A percentile compares a stretch with the other conserved stretches of the same genome.
Conservation (phyloP, 1,140 invertebrate species). For the Caenorhabditis tropicalis region DNA sequence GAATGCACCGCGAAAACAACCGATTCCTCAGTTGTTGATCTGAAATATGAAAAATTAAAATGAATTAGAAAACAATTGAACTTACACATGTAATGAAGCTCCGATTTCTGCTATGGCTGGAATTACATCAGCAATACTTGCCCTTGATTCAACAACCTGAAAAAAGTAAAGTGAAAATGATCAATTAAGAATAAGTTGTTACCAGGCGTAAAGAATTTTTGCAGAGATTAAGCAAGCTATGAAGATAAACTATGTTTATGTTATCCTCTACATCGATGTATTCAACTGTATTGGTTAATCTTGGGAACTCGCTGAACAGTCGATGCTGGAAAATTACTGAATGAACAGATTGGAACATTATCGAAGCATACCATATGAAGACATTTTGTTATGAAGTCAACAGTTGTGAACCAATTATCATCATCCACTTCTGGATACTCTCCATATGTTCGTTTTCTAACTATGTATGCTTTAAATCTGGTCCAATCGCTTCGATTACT, state of each 20-base stretch:
- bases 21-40: background rate
- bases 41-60: background rate
- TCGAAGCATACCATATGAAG: background rate
- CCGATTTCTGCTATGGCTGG: background rate
- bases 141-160: background rate
- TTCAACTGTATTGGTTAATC: background rate
- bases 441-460: background rate
- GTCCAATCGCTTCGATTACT: background rate
- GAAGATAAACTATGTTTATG: background rate
- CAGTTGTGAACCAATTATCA: background rate
- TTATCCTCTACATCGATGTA: background rate
- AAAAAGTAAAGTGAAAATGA: background rate
- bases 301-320: background rate
- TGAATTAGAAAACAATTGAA: background rate
- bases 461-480: background rate
- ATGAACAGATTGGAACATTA: background rate
- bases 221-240: background rate
- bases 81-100: background rate
- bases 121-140: background rate
- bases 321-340: background rate
- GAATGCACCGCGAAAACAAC: background rate
- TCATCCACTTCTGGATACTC: constrained; percentile 16
- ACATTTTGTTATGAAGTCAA: constrained; percentile 4
- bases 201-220: background rate
- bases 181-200: background rate